Base-by-base conservation (phyloP, 2,888 invertebrate species). In the Anaspis maculata region DNA sequence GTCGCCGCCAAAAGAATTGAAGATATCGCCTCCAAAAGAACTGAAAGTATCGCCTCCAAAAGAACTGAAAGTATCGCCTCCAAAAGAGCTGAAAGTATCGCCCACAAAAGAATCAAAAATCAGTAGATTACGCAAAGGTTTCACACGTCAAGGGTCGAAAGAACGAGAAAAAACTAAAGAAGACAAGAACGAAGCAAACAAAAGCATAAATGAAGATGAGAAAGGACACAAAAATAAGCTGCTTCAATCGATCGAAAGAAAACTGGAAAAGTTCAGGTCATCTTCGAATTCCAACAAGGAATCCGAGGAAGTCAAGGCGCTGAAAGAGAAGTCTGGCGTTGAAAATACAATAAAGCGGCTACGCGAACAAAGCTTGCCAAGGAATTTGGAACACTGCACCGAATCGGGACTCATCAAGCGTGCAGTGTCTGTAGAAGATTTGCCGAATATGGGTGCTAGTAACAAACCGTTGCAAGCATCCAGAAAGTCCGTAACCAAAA, bases 201-300 rank as follows among this genome's bases (percentile, higher is more conserved):
- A 57, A 45, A 50, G 28, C 22, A 52, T 50, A 24, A 54, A 54
- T 27, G 56, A 56, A 30, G 52, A 59, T 46, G 56, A 59, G 13
- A 54, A 57, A 31, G 45, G 45, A 1, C 55, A 54, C 36, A 70
- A 68, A 46, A 69, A 71, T 46, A 74, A 72, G 39, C 69, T 88
- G 46, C 66, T 87, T 23, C 83, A 83, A 54, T 78, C 79, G 0
- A 74, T 87, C 48, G 85, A 88, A 25, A 84, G 83, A 54, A 82
- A 80, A 58, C 70, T 82, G 52, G 83, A 83, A 61, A 83, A 80
- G 57, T 70, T 83, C 21, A 68, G 73, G 13, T 52, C 57, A 26
- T n/a, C n/a, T n/a, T 54, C 66, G 37, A 66, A 66, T 12, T 62
- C 76, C 2, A 70, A 73, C 29, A 49, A 67, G 29, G 64, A 66